phyloP scores from a whole-genome alignment of 2,113 vertebrate genomes.

The Todiramphus chloris region DNA sequence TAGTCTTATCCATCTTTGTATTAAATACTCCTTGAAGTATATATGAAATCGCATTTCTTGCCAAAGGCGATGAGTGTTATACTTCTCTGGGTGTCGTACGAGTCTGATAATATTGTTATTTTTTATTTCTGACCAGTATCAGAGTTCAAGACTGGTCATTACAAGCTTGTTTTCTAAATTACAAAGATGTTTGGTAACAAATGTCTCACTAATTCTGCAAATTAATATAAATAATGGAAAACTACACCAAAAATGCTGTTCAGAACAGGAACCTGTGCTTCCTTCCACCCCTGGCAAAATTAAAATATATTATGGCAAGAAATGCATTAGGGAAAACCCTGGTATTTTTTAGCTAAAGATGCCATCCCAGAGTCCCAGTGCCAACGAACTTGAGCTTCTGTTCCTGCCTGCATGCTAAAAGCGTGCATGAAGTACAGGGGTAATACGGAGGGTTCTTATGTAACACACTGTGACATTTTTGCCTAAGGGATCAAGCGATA shows the following conservation, averaged over 20 bases:
- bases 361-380: neutral
- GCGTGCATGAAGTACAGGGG: accelerated
- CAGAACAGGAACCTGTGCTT: neutral
- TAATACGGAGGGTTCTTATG: neutral
- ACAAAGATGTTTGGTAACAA: neutral
- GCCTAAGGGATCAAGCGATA: neutral
- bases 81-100: neutral
- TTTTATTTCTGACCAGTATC: neutral
- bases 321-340: neutral
- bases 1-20: neutral
- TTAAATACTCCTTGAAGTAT: neutral
- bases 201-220: neutral
- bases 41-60: neutral
- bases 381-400: neutral
- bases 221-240: neutral
- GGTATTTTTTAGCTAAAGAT: neutral
- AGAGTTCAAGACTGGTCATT: neutral
- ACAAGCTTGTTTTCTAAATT: neutral
- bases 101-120: neutral
- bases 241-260: neutral
- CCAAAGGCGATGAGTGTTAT: neutral
- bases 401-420: neutral
- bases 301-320: neutral
- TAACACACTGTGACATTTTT: neutral
- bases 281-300: neutral